These are phyloP conservation scores for Drosophila eohydei DNA, from an alignment of 2,888 invertebrate genomes.

Conservation along the genomic window DNA sequence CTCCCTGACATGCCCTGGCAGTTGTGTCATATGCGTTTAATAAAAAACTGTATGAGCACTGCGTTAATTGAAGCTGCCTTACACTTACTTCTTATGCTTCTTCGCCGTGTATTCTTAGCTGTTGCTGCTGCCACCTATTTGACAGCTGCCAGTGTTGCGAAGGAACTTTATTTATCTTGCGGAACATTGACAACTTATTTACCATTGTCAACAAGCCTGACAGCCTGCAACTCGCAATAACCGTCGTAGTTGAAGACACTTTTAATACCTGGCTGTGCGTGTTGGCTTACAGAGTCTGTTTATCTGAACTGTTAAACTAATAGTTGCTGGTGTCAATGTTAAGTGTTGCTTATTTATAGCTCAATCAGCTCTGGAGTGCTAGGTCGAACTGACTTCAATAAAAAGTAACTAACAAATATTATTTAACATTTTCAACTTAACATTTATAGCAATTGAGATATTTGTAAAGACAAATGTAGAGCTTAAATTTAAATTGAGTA, in stretches of 20 bases:
- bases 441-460: not conserved
- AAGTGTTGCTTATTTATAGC: not conserved
- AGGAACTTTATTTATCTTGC: slow-evolving; percentile 59
- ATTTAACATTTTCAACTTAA: not conserved
- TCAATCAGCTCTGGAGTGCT: not conserved
- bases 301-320: not conserved
- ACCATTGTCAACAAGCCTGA: slow-evolving; percentile 38
- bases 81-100: slow-evolving; percentile 6
- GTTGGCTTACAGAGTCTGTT: not conserved
- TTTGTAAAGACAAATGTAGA: no score
- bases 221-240: slow-evolving; percentile 15
- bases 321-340: not conserved
- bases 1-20: slow-evolving; percentile 36
- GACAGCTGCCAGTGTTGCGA: slow-evolving; percentile 68
- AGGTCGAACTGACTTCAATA: not conserved
- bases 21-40: slow-evolving; percentile 64
- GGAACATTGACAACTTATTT: slow-evolving; percentile 51
- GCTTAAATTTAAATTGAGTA: no score
- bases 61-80: slow-evolving; percentile 63
- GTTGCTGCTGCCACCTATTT: slow-evolving; percentile 23
- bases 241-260: slow-evolving; percentile 4
- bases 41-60: slow-evolving; percentile 37
- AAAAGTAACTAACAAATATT: not conserved
- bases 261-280: not conserved
- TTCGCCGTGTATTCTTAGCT: not conserved